phyloP scores from a whole-genome alignment of 2,888 invertebrate species.

The Yponomeuta plumbellus region DNA sequence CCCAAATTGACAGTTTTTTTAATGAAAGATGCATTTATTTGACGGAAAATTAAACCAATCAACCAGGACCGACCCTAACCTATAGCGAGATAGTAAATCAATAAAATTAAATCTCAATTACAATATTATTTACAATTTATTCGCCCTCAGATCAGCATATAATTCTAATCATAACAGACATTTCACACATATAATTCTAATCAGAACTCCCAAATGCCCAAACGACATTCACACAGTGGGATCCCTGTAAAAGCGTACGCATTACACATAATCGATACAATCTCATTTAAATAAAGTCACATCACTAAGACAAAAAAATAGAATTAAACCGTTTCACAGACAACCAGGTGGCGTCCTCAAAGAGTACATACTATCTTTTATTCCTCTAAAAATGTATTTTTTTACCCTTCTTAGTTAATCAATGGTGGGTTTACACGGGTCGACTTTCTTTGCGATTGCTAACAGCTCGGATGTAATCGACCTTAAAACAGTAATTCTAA shows the following conservation, averaged over 20 bases:
- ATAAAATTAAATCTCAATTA: neutral
- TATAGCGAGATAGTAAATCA: neutral
- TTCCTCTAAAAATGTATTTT: no score
- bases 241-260: slow-evolving; percentile 1
- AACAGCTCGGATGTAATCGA: no score
- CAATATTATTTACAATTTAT: slow-evolving; percentile 6
- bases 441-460: no score
- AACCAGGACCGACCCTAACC: neutral
- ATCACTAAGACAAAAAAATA: neutral
- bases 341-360: no score
- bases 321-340: no score
- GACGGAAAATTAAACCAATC: neutral
- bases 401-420: no score
- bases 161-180: neutral
- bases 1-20: neutral
- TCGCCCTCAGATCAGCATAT: neutral
- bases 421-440: no score
- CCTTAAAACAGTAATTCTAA: no score
- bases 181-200: neutral
- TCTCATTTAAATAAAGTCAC: no score
- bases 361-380: no score
- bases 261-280: neutral
- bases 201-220: neutral
- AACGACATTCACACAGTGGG: neutral
- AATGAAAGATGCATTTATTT: neutral